Evolutionary conservation across 2,113 vertebrate genomes (phyloP), one percentile per base, ranked within the genome.

Genomic region (Chionodraco myersi): DNA sequence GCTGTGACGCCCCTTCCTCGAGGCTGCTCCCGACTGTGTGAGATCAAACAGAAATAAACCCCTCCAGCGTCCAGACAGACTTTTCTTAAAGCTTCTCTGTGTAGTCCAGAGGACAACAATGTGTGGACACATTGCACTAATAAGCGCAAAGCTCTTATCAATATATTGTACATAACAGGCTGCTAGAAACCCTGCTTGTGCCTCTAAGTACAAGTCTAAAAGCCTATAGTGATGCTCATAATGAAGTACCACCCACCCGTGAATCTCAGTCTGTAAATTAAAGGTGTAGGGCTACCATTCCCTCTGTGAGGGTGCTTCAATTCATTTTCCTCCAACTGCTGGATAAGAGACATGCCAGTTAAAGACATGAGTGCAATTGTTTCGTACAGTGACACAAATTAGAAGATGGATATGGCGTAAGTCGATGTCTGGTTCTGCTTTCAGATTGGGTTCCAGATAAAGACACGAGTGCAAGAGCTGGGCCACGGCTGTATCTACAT

Each of bases 401-500:
- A 83, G 51, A 69, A 36, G 49, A 75, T 26, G 62, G 58, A 59
- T 74, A 48, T 14, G 0, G 49, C 64, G 18, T 65, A 26, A 90
- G 51, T 47, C n/a, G 4, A 70, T 48, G 48, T 45, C n/a, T 57
- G 41, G 44, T 73, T 92, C 0, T 84, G 71, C 69, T 91, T 85
- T 47, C 90, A 99, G 98, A 96, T 99, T 1, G 97, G 97, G n/a
- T 96, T 96, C 89, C 98, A 99, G 94, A 99, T 99, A 87, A 97
- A 91, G 87, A 96, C 96, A 0, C 96, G 97, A 0, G 97, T 99
- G 57, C 98, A 98, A 82, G 98, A 99, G 87, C 94, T 99, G 73
- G 98, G 98, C 58, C 98, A 99, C 0, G 96, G 98, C 87, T 99
- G 98, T 61, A 99, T 99, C 90, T 98, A 96, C 86, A 95, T 99